Evolutionary conservation across 2,888 invertebrate genomes (phyloP), one percentile per base, ranked within the genome.

Genomic region (Himalopsyche anomala): DNA sequence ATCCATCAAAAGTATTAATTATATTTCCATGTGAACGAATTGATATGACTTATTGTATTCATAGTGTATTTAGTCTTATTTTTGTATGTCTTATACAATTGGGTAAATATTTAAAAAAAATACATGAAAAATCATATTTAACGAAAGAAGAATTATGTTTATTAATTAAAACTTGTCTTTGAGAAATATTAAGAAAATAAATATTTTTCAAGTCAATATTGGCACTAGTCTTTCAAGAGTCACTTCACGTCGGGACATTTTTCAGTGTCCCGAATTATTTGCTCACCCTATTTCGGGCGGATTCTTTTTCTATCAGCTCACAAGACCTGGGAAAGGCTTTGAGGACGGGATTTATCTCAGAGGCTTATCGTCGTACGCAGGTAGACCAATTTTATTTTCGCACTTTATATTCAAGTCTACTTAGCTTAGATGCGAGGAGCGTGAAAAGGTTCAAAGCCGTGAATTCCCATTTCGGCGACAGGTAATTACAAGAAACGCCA

Each of bases 311-410:
- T 62, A 62, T 62, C 62, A 62, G 62, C 28, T 62, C 19, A 15
- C 62, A 62, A 62, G 62, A 28, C 28, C 19, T 19, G 0, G 19
- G 62, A 62, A 62, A 62, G 62, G 62, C 62, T 62, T 62, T 62
- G 28, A 62, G 62, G 62, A 19, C 62, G 62, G 19, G 62, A 62
- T 62, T 62, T 62, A 62, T 62, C 62, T 62, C 62, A 3, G 56
- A 62, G 62, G 62, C 19, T 62, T 62, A 62, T 62, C 19, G 62
- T 28, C 62, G 62, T 62, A 19, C 62, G 62, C 62, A 62, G 62
- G 62, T 62, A 62, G 62, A 62, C 62, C 19, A 62, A 19, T 62
- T 62, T 62, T 62, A 62, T 62, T 62, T 56, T 62, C 19, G 62
- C 62, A 19, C 19, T 62, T 62, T 62, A 62, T 62, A 62, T 62